Conservation (phyloP, 2,113 vertebrate species). For the Montifringilla adamsi region DNA sequence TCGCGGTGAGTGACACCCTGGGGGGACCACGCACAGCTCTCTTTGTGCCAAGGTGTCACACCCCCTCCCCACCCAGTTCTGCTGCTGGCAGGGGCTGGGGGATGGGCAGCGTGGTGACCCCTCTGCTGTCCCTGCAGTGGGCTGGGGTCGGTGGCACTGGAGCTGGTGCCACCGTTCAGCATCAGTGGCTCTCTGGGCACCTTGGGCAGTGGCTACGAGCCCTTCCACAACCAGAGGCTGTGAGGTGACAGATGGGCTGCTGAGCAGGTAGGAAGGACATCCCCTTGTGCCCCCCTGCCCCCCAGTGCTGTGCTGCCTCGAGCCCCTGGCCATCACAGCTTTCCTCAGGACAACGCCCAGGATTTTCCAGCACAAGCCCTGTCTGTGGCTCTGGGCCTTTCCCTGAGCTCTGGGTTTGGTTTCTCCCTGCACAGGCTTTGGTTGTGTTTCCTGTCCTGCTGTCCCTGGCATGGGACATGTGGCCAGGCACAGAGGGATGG, state of each 20-base stretch:
- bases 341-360: background rate
- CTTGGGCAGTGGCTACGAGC: background rate
- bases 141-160: conserved; percentile 39
- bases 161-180: conserved; percentile 69
- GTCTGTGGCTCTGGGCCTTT: background rate
- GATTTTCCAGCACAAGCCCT: background rate
- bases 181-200: conserved; percentile 65
- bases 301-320: background rate
- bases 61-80: background rate
- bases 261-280: background rate
- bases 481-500: background rate
- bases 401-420: background rate
- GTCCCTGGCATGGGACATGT: fast-evolving
- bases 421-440: background rate
- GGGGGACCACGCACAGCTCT: background rate
- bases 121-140: conserved; percentile 27
- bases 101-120: background rate
- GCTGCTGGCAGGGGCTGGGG: background rate
- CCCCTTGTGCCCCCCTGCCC: too few species aligned
- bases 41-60: background rate
- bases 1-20: conserved; percentile 53
- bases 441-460: background rate
- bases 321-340: background rate
- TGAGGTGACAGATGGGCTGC: background rate
- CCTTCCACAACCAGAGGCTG: background rate